Evolutionary conservation across 2,888 invertebrate species (phyloP).

Genomic region (Ariolimax columbianus): DNA sequence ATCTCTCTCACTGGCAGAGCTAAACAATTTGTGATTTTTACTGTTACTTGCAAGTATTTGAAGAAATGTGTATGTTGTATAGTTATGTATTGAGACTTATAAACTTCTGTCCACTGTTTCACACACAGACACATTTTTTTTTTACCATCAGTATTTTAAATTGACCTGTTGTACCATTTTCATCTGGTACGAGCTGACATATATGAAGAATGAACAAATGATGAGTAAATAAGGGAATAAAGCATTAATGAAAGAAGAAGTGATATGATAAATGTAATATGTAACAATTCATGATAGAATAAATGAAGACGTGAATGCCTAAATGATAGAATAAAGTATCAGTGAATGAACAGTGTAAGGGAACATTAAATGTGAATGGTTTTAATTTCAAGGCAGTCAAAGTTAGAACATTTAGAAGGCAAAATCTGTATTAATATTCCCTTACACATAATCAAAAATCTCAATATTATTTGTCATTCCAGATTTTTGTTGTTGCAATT

Average conservation of each 20-base stretch:
- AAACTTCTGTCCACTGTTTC: too few relatives aligned
- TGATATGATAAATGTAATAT: not conserved
- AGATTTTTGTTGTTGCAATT: not conserved
- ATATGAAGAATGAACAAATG: not conserved
- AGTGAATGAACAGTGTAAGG: constrained; percentile 18
- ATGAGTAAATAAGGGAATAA: not conserved
- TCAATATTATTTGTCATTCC: not conserved
- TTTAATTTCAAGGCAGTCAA: not conserved
- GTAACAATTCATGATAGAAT: not conserved
- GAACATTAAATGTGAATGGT: not conserved
- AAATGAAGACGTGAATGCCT: not conserved
- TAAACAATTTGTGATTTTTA: too few relatives aligned
- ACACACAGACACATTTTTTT: too few relatives aligned
- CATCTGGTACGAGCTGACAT: too few relatives aligned
- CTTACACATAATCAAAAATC: not conserved
- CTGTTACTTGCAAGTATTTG: too few relatives aligned
- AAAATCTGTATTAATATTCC: not conserved
- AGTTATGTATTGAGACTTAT: too few relatives aligned
- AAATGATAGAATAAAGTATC: not conserved
- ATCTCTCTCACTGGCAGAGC: too few relatives aligned
- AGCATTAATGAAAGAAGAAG: not conserved
- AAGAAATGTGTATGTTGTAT: too few relatives aligned
- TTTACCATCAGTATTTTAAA: too few relatives aligned
- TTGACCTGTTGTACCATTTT: too few relatives aligned
- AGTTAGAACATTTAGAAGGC: not conserved